phyloP scores from a whole-genome alignment of 2,113 vertebrate genomes.

The Aix galericulata region DNA sequence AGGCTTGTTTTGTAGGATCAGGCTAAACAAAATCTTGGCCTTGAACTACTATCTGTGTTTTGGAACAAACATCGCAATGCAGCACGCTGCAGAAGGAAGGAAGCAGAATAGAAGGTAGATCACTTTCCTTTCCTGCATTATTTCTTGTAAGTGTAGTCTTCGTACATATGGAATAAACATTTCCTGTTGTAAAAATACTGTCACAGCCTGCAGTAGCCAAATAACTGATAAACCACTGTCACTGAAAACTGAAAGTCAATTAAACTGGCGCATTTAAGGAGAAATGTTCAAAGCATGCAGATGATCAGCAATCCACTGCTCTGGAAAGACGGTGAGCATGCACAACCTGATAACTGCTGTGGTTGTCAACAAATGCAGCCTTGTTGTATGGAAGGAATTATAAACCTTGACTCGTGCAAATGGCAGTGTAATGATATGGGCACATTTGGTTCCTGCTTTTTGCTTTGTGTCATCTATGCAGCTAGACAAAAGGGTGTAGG shows the following conservation, averaged over 20 bases:
- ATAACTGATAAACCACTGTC: background rate
- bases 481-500: background rate
- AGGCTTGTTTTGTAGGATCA: slow-evolving; percentile 18
- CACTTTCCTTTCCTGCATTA: slow-evolving; percentile 46
- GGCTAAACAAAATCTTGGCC: slow-evolving; percentile 45
- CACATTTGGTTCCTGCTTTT: background rate
- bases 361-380: background rate
- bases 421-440: background rate
- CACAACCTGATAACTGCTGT: background rate
- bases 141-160: slow-evolving; percentile 39
- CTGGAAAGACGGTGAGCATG: accelerated
- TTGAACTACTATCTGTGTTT: slow-evolving; percentile 36
- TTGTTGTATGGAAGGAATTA: background rate
- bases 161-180: slow-evolving; percentile 45
- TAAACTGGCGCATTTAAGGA: background rate
- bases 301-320: background rate
- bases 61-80: slow-evolving; percentile 48
- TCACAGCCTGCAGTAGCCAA: background rate
- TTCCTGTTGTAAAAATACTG: slow-evolving; percentile 52
- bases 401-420: background rate
- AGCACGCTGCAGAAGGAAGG: slow-evolving; percentile 52
- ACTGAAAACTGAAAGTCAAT: background rate
- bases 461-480: background rate
- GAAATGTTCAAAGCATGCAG: background rate
- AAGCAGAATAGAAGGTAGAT: slow-evolving; percentile 60